Evolutionary conservation across 2,113 vertebrate species (phyloP).

Genomic region (Crotalus helleri): DNA sequence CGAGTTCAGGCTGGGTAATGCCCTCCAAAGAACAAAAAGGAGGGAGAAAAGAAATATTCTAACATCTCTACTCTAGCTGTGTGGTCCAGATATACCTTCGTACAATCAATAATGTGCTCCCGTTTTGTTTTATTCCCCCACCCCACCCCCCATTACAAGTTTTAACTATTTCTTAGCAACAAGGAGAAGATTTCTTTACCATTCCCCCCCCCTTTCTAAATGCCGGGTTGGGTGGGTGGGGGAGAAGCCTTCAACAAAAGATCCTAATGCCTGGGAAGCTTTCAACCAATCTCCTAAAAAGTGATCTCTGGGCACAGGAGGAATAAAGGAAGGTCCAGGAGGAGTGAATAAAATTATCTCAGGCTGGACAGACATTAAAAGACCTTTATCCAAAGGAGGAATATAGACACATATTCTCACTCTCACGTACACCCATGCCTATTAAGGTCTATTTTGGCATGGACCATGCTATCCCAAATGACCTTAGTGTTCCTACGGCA

Average conservation of each 20-base stretch:
- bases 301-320: slow-evolving; percentile 93
- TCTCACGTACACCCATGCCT: slow-evolving; percentile 71
- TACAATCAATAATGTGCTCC: slow-evolving; percentile 83
- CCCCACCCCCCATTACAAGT: slow-evolving; percentile 66
- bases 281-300: slow-evolving; percentile 93
- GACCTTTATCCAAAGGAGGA: slow-evolving; percentile 80
- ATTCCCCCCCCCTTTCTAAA: slow-evolving; percentile 71
- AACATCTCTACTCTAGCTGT: slow-evolving; percentile 87
- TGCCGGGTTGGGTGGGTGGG: slow-evolving; percentile 60
- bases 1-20: slow-evolving; percentile 99
- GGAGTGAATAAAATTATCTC: slow-evolving; percentile 99
- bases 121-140: slow-evolving; percentile 62
- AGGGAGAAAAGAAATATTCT: slow-evolving; percentile 90
- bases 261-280: slow-evolving; percentile 95
- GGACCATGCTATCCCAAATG: slow-evolving; percentile 71
- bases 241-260: slow-evolving; percentile 83
- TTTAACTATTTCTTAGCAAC: slow-evolving; percentile 91
- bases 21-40: slow-evolving; percentile 92
- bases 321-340: slow-evolving; percentile 89
- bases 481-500: slow-evolving; percentile 76
- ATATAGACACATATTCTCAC: slow-evolving; percentile 36
- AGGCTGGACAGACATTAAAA: slow-evolving; percentile 98
- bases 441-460: slow-evolving; percentile 87
- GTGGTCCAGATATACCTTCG: slow-evolving; percentile 97
- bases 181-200: slow-evolving; percentile 86